Percentiles rank a stretch among this genome's conserved stretches.
Evolutionary conservation across 1,140 invertebrate genomes (phyloP).

Genomic region (Drosophila setifemur): DNA sequence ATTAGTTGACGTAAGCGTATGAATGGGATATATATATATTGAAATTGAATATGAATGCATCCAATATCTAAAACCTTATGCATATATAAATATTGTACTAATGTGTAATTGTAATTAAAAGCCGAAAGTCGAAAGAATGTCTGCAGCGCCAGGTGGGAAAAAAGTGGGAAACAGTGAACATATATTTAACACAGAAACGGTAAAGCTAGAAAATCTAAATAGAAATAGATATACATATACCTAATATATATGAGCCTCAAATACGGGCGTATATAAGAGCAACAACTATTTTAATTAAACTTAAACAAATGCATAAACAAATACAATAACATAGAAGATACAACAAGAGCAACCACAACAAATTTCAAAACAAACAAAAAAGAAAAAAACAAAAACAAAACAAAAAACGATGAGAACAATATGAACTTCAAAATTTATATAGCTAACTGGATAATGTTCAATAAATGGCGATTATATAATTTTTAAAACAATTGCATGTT

Average conservation of each 20-base stretch:
- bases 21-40: conserved; percentile 52
- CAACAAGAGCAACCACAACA: conserved; percentile 18
- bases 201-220: conserved; percentile 79
- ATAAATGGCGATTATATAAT: conserved; percentile 54
- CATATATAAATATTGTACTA: conserved; percentile 70
- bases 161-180: conserved; percentile 38
- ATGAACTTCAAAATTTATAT: conserved; percentile 32
- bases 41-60: conserved; percentile 48
- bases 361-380: conserved; percentile 1
- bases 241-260: conserved; percentile 45
- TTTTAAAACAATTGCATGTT: conserved; percentile 48
- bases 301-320: conserved; percentile 66
- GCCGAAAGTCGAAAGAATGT: conserved; percentile 16
- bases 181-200: conserved; percentile 60
- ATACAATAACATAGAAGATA: conserved; percentile 58
- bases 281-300: conserved; percentile 73
- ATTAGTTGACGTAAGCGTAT: conserved; percentile 47
- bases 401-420: conserved; percentile 13
- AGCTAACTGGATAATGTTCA: conserved; percentile 47
- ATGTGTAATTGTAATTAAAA: conserved; percentile 69
- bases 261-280: conserved; percentile 45
- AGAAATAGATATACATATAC: conserved; percentile 65
- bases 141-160: conserved; percentile 29
- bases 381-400: background rate
- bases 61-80: conserved; percentile 48